Evolutionary conservation across 2,113 vertebrate species (phyloP), one percentile per base, ranked within the genome.

Genomic region (Turnix velox): DNA sequence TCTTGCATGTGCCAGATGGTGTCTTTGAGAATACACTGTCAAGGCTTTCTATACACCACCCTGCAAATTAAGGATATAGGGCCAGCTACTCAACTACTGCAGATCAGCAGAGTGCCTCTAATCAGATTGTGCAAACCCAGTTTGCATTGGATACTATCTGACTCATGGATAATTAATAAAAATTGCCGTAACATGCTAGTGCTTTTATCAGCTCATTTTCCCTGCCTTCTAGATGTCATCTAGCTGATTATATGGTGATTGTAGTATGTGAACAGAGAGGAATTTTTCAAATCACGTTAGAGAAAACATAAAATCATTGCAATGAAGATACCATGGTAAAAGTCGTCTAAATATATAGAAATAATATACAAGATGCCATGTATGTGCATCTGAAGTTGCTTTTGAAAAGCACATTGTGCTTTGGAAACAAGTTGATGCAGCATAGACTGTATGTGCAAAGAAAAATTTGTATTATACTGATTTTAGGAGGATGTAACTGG

Each of bases 81-180:
- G 62, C 69, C 73, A 78, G 35, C 87, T 82, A 49, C 73, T 92
- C 33, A 54, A 43, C 73, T 84, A 9, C 45, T 69, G 86, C 69
- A 72, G 57, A 92, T 91, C 91, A 61, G 33, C 49, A 39, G 77
- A 91, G 62, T 65, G 62, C 62, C 13, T 40, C 74, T 76, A 54
- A 94, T 92, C 52, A 92, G 66, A 49, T 39, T 66, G 77, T 78
- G 71, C 49, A 78, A 75, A 68, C 77, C 54, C 66, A 33, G 78
- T 87, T 72, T 94, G 87, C 62, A 17, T 87, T 89, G 82, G 62
- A 57, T 91, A 35, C 71, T 87, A 17, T 91, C 58, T 95, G 92
- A 95, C 71, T 91, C 84, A 91, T 35, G 28, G 27, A 31, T 84
- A 95, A 78, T 93, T 96, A 92, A 93, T 96, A 92, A 75, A 87